Conservation (phyloP, 2,113 vertebrate genomes). For the Nematolebias whitei region DNA sequence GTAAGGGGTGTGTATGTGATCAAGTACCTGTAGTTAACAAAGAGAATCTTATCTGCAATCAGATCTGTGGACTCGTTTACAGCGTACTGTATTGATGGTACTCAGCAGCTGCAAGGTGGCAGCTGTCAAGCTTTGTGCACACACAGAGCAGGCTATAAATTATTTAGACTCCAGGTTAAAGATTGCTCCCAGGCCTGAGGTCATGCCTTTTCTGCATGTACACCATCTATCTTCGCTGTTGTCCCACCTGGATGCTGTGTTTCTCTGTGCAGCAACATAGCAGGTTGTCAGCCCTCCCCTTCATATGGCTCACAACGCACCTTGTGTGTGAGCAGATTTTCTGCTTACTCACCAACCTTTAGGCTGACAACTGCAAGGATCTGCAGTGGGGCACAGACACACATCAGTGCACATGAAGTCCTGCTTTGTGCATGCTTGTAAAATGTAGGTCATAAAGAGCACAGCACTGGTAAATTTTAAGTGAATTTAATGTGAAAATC, state of each 20-base stretch:
- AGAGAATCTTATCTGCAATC: conserved; percentile 12
- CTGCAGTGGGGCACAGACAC: conserved; percentile 42
- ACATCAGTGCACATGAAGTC: conserved; percentile 17
- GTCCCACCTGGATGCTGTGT: conserved; percentile 16
- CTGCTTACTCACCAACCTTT: conserved; percentile 77
- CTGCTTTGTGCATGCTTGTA: not conserved
- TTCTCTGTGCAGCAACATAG: conserved; percentile 29
- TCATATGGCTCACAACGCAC: conserved; percentile 29
- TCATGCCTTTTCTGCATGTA: conserved; percentile 24
- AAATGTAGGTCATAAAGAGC: conserved; percentile 1
- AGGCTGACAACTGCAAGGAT: conserved; percentile 62
- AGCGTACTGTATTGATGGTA: conserved; percentile 23
- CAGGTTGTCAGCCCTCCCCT: conserved; percentile 42
- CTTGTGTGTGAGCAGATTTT: conserved; percentile 57
- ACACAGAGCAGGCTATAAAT: conserved; percentile 50
- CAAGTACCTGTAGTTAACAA: conserved; percentile 1
- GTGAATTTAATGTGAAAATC: too few species aligned
- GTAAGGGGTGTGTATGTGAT: conserved; percentile 3
- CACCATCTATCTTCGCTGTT: conserved; percentile 21
- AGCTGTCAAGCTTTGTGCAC: conserved; percentile 46
- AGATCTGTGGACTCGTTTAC: conserved; percentile 7
- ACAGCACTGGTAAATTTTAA: not conserved
- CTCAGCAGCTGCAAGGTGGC: conserved; percentile 44
- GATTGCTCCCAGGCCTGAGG: conserved; percentile 38
- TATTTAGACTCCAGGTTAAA: conserved; percentile 58